A percentile compares a stretch with the other conserved stretches of the same genome.
phyloP scores from a whole-genome alignment of 2,888 invertebrate genomes.

The Ichneumon xanthorius region DNA sequence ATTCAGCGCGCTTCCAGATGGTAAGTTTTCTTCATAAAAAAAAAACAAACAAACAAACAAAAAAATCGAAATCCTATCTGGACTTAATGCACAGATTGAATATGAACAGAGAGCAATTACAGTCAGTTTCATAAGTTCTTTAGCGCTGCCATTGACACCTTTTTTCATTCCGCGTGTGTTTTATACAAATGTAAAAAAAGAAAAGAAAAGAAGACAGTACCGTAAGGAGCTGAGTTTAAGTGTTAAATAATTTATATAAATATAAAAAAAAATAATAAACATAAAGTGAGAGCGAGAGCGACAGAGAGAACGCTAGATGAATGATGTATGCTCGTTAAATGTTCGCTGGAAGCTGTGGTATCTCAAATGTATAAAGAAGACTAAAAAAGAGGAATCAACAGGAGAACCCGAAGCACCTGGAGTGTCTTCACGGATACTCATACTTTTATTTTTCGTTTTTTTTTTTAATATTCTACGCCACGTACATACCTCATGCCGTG shows the following conservation, averaged over 20 bases:
- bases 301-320: slow-evolving; percentile 31
- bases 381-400: slow-evolving; percentile 23
- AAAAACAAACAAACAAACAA: slow-evolving; percentile 49
- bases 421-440: slow-evolving; percentile 59
- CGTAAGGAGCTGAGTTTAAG: slow-evolving; percentile 27
- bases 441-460: slow-evolving; percentile 63
- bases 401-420: slow-evolving; percentile 55
- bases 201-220: background rate
- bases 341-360: slow-evolving; percentile 48
- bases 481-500: slow-evolving; percentile 75
- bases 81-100: slow-evolving; percentile 76
- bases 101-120: slow-evolving; percentile 31
- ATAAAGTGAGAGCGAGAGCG: slow-evolving; percentile 2
- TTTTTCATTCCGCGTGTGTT: slow-evolving; percentile 56
- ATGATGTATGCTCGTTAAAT: slow-evolving; percentile 60
- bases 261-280: slow-evolving; percentile 35
- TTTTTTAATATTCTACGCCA: slow-evolving; percentile 54
- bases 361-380: slow-evolving; percentile 61
- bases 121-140: slow-evolving; percentile 49
- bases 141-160: slow-evolving; percentile 43
- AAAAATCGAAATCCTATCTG: slow-evolving; percentile 67
- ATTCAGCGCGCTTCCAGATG: slow-evolving; percentile 74
- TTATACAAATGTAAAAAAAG: slow-evolving; percentile 24
- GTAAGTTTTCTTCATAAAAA: slow-evolving; percentile 82
- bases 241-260: slow-evolving; percentile 47